A percentile compares a stretch with the other conserved stretches of the same genome.
Conservation (phyloP, 2,797 vertebrate genomes). For the Sebastes matsubarae region DNA sequence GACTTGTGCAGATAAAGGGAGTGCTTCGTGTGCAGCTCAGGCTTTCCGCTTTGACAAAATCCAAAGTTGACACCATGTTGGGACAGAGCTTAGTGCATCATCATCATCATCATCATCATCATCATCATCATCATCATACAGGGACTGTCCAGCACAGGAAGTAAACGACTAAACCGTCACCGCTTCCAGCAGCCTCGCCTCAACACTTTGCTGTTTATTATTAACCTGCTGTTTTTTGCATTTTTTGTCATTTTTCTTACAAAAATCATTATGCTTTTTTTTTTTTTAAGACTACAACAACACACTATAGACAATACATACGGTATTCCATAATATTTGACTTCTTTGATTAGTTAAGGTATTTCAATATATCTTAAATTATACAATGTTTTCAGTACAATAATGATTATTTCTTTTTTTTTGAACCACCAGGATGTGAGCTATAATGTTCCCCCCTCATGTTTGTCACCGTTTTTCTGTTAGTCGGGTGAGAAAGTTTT, state of each 20-base stretch:
- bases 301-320: slow-evolving; percentile 85
- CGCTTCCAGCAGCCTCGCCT: slow-evolving; percentile 54
- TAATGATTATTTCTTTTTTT: slow-evolving; percentile 76
- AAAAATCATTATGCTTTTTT: slow-evolving; percentile 71
- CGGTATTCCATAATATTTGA: slow-evolving; percentile 78
- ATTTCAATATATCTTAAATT: slow-evolving; percentile 89
- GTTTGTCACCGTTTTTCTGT: slow-evolving; percentile 34
- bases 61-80: not conserved
- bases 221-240: slow-evolving; percentile 66
- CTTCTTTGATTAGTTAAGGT: slow-evolving; percentile 80
- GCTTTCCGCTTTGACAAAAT: slow-evolving; percentile 19
- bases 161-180: slow-evolving; percentile 61
- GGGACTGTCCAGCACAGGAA: slow-evolving; percentile 23
- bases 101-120: not conserved
- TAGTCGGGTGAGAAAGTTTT: slow-evolving; percentile 55
- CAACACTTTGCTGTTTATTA: slow-evolving; percentile 58
- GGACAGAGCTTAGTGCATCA: not conserved
- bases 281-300: slow-evolving; percentile 73
- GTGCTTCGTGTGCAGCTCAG: slow-evolving; percentile 48
- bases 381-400: slow-evolving; percentile 86
- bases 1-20: slow-evolving; percentile 63
- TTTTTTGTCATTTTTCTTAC: slow-evolving; percentile 73
- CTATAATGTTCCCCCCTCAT: slow-evolving; percentile 32
- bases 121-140: not conserved
- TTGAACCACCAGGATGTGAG: slow-evolving; percentile 72